Conservation (phyloP, 2,888 invertebrate species). For the Dasysyrphus albostriatus region DNA sequence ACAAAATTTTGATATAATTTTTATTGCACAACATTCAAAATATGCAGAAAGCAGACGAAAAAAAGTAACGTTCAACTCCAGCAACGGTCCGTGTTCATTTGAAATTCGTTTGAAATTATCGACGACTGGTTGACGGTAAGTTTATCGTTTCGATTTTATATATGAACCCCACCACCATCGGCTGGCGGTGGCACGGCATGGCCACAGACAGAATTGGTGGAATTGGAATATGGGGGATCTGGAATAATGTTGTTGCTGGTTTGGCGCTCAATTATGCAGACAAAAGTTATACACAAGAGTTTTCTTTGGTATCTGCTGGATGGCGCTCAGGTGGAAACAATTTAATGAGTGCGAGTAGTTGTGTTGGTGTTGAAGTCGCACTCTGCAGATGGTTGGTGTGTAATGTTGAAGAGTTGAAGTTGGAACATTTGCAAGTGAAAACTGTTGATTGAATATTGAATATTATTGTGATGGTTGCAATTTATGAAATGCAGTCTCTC, state of each 20-base stretch:
- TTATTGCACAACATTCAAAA: conserved; percentile 60
- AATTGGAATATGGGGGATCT: conserved; percentile 68
- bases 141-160: conserved; percentile 76
- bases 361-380: conserved; percentile 1
- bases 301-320: conserved; percentile 22
- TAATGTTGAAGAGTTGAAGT: conserved; percentile 33
- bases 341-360: conserved; percentile 5
- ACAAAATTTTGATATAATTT: conserved; percentile 24
- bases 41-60: conserved; percentile 20
- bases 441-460: conserved; percentile 6
- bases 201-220: conserved; percentile 54
- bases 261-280: conserved; percentile 47
- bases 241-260: conserved; percentile 58
- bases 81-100: conserved; percentile 76
- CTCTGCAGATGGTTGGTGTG: conserved; percentile 44
- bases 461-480: conserved; percentile 30
- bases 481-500: conserved; percentile 44
- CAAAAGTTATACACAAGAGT: conserved; percentile 37
- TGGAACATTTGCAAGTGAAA: conserved; percentile 53
- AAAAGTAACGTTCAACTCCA: conserved; percentile 61
- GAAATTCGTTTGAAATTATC: conserved; percentile 77
- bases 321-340: conserved; percentile 50
- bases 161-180: conserved; percentile 74
- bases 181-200: too few relatives aligned
- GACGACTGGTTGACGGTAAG: conserved; percentile 76